A percentile compares a stretch with the other conserved stretches of the same genome.
phyloP scores from a whole-genome alignment of 2,888 invertebrate genomes.

The Melanophora roralis region DNA sequence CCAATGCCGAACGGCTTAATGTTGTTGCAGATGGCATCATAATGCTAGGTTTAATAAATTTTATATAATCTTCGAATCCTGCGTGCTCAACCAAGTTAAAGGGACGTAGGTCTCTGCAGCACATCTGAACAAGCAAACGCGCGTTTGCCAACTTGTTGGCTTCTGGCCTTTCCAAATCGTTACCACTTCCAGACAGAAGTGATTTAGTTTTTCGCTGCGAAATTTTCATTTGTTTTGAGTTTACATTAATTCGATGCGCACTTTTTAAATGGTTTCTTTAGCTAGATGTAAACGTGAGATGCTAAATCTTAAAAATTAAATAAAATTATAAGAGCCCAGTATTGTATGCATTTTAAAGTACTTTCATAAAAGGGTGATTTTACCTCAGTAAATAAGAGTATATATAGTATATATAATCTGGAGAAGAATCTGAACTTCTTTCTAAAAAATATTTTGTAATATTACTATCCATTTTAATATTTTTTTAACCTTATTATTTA shows the following conservation, averaged over 20 bases:
- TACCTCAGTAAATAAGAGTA: too few species aligned
- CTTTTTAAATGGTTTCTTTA: neutral
- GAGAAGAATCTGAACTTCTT: too few species aligned
- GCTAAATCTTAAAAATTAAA: neutral
- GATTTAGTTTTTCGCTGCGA: neutral
- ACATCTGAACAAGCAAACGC: conserved; percentile 22
- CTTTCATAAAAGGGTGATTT: too few species aligned
- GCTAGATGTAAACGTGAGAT: neutral
- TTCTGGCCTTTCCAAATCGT: neutral
- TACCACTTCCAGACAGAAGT: neutral
- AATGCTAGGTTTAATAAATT: neutral
- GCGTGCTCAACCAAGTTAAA: conserved; percentile 19
- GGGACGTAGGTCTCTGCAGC: conserved; percentile 1
- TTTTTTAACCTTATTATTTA: too few species aligned
- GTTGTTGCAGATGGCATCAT: conserved; percentile 4
- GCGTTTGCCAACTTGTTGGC: conserved; percentile 2
- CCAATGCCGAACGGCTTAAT: neutral
- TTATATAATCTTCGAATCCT: neutral
- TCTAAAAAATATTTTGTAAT: too few species aligned
- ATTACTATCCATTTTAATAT: too few species aligned
- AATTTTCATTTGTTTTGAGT: neutral
- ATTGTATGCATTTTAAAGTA: too few species aligned
- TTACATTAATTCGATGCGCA: neutral
- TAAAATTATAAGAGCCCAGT: neutral
- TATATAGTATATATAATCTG: too few species aligned